Conservation (phyloP, 1,140 invertebrate genomes). For the Brachionus rubens region DNA sequence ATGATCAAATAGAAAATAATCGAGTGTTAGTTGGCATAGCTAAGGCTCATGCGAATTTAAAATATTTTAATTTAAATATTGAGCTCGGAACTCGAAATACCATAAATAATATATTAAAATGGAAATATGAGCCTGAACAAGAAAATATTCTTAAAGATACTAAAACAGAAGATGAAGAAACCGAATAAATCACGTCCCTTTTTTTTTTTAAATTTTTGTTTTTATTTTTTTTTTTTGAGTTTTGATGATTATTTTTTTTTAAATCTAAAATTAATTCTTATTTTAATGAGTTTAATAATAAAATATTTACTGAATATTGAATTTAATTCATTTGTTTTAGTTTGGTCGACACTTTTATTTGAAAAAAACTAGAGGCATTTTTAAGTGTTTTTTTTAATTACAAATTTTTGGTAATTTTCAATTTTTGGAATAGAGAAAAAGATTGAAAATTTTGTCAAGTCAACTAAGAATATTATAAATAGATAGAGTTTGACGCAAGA, state of each 20-base stretch:
- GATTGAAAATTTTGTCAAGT: too few species aligned
- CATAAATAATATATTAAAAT: constrained; percentile 24
- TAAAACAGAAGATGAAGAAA: background rate
- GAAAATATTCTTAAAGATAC: constrained; percentile 18
- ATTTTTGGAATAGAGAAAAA: too few species aligned
- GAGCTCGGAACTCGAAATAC: constrained; percentile 6
- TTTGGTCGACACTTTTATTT: too few species aligned
- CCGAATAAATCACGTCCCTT: background rate
- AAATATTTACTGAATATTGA: too few species aligned
- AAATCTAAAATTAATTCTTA: too few species aligned
- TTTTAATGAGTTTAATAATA: too few species aligned
- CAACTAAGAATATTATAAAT: too few species aligned
- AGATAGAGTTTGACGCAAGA: too few species aligned
- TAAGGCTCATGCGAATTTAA: background rate
- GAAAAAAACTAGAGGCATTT: too few species aligned
- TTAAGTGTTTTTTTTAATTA: too few species aligned
- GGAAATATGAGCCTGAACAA: constrained; percentile 34
- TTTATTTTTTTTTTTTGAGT: background rate
- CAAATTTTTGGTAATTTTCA: too few species aligned
- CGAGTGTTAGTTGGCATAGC: constrained; percentile 27
- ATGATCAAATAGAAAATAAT: constrained; percentile 9
- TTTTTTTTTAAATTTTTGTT: background rate
- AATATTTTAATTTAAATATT: constrained; percentile 32
- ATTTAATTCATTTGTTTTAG: too few species aligned
- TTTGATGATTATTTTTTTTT: background rate